Evolutionary conservation across 2,888 invertebrate genomes (phyloP).

Genomic region (Dinocampus coccinellae): DNA sequence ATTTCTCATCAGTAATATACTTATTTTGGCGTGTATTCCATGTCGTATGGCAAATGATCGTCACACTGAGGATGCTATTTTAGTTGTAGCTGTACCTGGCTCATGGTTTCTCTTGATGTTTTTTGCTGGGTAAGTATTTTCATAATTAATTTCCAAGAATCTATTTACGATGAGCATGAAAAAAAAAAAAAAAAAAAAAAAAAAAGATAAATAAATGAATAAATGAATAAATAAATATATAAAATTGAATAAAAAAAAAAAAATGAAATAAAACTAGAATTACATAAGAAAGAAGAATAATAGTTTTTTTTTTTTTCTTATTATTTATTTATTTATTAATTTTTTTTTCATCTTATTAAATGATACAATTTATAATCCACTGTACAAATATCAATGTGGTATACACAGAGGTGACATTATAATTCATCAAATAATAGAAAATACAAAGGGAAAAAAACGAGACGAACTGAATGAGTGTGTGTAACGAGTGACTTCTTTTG

Average conservation of each 20-base stretch:
- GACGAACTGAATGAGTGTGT: no score
- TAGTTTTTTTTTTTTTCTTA: no score
- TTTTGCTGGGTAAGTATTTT: slow-evolving; percentile 91
- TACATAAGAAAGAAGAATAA: no score
- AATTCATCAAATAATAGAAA: not conserved
- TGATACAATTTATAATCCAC: not conserved
- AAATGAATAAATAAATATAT: no score
- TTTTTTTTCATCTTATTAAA: no score
- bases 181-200: not conserved
- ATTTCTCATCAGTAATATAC: slow-evolving; percentile 90
- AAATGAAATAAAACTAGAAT: no score
- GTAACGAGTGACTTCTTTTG: not conserved
- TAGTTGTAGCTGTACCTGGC: slow-evolving; percentile 93
- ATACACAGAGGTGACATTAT: not conserved
- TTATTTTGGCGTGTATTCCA: slow-evolving; percentile 91
- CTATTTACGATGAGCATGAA: not conserved
- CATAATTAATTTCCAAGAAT: not conserved
- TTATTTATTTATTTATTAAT: no score
- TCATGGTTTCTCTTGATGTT: slow-evolving; percentile 99
- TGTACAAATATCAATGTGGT: not conserved
- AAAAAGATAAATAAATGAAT: not conserved
- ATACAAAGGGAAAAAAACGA: not conserved
- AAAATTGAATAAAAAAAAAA: no score
- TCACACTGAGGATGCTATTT: slow-evolving; percentile 89
- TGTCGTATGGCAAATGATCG: slow-evolving; percentile 82